Base-by-base conservation (phyloP, 2,888 invertebrate species). In the Hedychridium roseum region DNA sequence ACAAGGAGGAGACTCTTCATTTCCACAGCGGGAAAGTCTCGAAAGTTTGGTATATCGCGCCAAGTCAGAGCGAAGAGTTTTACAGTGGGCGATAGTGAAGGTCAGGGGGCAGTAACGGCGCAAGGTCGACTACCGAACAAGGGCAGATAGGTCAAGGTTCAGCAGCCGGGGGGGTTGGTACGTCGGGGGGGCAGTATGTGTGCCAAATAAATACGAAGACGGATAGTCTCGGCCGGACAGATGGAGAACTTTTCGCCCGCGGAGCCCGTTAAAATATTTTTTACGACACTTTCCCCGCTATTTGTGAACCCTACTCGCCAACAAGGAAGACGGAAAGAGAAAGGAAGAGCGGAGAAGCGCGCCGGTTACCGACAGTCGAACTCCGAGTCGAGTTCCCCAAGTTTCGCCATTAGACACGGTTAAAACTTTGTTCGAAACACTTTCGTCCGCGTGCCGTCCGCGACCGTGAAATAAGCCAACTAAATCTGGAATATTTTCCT, bases 361-460 rank as follows among this genome's bases (percentile, higher is more conserved):
- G 40, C 51, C 39, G 65, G 63, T 71, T 67, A 68, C 69, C 66
- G 66, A 68, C 64, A 68, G 73, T 67, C 70, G 69, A 73, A 73
- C 70, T 73, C 69, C 58, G 50, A 52, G 49, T n/a, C 58, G 65
- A 73, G 69, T 71, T 72, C 57, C 59, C 68, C 72, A 76, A 76
- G 74, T 75, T 75, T 74, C 65, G 66, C 69, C 72, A 74, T 75
- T 76, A 76, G 72, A 71, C 66, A 73, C 69, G 70, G 71, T 72
- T 72, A 71, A 74, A 76, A 76, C 74, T 76, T 76, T 76, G 74
- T 76, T 71, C 66, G 69, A 71, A 76, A 75, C 75, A 76, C 76
- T 76, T 76, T 76, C 74, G 68, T 71, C 69, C 64, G 61, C 63
- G 60, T 59, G 56, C 65, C 65, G 57, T 64, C 56, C 64, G 70